These are phyloP conservation scores for Cromileptes altivelis DNA, from an alignment of 2,113 vertebrate species.

Conservation along the genomic window DNA sequence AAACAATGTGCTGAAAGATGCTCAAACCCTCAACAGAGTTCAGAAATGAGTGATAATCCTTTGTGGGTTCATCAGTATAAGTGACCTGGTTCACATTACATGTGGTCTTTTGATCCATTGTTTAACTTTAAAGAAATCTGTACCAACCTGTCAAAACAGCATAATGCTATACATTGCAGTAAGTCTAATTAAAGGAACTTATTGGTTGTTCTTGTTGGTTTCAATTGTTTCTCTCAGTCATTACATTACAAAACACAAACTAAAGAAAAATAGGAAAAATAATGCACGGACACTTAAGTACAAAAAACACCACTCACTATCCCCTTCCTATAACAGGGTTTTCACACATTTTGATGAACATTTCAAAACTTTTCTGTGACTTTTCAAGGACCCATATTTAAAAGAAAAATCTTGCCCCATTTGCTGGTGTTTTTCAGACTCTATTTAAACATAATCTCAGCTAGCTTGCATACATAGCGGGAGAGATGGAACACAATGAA, in stretches of 20 bases:
- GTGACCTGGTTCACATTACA: neutral
- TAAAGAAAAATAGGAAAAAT: neutral
- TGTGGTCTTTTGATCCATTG: neutral
- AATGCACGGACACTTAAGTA: no score
- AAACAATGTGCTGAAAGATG: no score
- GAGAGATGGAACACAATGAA: no score
- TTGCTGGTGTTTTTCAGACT: no score
- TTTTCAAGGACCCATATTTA: no score
- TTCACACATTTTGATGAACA: no score
- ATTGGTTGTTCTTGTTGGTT: neutral
- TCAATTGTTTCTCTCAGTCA: neutral
- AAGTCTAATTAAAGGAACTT: neutral
- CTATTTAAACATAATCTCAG: no score
- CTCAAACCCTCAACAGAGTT: neutral
- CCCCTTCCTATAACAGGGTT: neutral
- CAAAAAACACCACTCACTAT: no score
- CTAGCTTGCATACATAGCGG: no score
- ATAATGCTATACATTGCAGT: neutral
- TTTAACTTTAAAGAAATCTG: neutral
- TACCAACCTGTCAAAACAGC: neutral
- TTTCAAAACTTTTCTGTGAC: no score
- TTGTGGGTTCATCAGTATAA: neutral
- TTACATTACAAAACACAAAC: neutral
- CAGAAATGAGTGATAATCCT: neutral
- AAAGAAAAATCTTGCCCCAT: no score